Percentiles rank a stretch among this genome's conserved stretches.
These are phyloP conservation scores for Eupithecia dodoneata DNA, from an alignment of 2,888 invertebrate species.

Conservation along the genomic window DNA sequence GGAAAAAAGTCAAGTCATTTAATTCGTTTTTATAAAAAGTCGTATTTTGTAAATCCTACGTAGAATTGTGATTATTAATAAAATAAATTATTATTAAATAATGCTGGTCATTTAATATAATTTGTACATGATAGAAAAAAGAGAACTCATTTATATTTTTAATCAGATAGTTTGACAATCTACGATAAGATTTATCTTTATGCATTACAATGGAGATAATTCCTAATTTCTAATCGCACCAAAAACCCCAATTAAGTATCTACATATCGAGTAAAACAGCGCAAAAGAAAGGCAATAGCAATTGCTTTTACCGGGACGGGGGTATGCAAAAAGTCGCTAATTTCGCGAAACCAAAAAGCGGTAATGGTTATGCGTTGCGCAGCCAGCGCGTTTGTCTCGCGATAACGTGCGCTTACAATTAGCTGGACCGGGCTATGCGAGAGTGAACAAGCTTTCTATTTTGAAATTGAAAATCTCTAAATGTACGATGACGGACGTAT, in stretches of 20 bases:
- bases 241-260: conserved; percentile 35
- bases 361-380: conserved; percentile 83
- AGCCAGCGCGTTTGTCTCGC: conserved; percentile 82
- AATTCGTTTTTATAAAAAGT: background rate
- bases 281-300: conserved; percentile 52
- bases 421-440: conserved; percentile 67
- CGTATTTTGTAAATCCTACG: background rate
- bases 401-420: conserved; percentile 84
- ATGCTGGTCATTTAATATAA: background rate
- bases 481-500: no score
- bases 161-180: background rate
- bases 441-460: background rate
- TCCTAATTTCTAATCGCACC: background rate
- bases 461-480: background rate
- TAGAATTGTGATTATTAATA: no score
- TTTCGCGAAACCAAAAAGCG: conserved; percentile 82
- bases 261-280: conserved; percentile 34
- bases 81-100: background rate
- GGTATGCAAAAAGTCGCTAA: conserved; percentile 83
- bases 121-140: background rate
- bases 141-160: background rate
- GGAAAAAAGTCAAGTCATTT: conserved; percentile 21
- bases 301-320: conserved; percentile 66
- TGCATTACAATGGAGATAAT: background rate
- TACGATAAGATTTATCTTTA: background rate